Evolutionary conservation across 2,113 vertebrate species (phyloP).

Genomic region (Platysternon megacephalum): DNA sequence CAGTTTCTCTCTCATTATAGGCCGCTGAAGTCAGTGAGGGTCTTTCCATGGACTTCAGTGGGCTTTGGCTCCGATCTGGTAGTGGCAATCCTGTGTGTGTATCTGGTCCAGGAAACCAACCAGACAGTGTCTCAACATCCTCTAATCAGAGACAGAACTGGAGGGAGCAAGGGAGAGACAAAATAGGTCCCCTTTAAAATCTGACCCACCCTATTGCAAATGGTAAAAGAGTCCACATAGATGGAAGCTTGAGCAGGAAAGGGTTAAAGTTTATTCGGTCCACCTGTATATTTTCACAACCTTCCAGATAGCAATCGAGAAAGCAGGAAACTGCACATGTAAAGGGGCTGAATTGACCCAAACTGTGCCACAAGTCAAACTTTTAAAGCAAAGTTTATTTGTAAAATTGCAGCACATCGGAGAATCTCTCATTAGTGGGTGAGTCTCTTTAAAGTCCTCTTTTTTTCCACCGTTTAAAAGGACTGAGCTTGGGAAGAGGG

Average conservation of each 20-base stretch:
- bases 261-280: slow-evolving; percentile 12
- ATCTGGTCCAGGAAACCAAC: neutral
- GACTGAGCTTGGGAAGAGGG: neutral
- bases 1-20: neutral
- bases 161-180: neutral
- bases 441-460: neutral
- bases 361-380: neutral
- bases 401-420: neutral
- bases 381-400: slow-evolving; percentile 56
- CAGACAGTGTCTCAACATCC: neutral
- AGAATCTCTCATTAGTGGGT: slow-evolving; percentile 5
- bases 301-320: slow-evolving; percentile 1
- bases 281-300: slow-evolving; percentile 63
- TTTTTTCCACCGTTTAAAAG: neutral
- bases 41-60: neutral
- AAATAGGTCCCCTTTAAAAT: neutral
- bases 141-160: neutral
- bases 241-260: neutral
- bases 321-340: slow-evolving; percentile 17
- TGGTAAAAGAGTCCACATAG: neutral
- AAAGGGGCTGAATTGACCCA: slow-evolving; percentile 39
- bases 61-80: neutral
- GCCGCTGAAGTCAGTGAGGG: neutral
- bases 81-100: neutral
- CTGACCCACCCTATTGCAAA: neutral